Percentiles rank a stretch among this genome's conserved stretches.
These are phyloP conservation scores for Poeciliopsis turrubarensis DNA, from an alignment of 2,113 vertebrate species.

Conservation along the genomic window DNA sequence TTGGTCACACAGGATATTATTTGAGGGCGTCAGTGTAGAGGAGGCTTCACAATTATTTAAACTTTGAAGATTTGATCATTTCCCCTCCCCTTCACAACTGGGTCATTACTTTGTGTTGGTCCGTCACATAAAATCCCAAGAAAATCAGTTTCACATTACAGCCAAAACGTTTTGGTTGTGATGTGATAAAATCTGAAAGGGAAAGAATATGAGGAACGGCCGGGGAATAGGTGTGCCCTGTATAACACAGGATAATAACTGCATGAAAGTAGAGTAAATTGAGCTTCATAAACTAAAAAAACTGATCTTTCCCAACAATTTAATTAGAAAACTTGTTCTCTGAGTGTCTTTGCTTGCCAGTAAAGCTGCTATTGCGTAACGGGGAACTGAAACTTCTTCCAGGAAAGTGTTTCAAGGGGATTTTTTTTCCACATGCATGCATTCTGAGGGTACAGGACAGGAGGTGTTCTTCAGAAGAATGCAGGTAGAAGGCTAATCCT, in stretches of 20 bases:
- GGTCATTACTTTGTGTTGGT: background rate
- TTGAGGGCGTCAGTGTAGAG: no score
- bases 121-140: slow-evolving; percentile 1
- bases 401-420: slow-evolving; percentile 12
- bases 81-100: no score
- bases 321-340: slow-evolving; percentile 9
- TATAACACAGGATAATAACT: background rate
- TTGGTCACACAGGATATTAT: no score
- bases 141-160: no score
- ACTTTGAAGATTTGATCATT: no score
- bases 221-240: background rate
- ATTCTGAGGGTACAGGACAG: slow-evolving; percentile 3
- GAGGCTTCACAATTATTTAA: no score
- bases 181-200: no score
- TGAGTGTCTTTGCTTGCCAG: slow-evolving; percentile 51
- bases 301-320: background rate
- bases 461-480: slow-evolving; percentile 35
- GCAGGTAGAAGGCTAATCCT: slow-evolving; percentile 43
- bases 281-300: background rate
- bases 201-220: no score
- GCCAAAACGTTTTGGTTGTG: no score
- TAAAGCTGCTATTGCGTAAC: slow-evolving; percentile 48
- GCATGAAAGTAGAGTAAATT: background rate
- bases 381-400: slow-evolving; percentile 12
- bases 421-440: slow-evolving; percentile 9